Conservation (phyloP, 2,797 vertebrate species). For the Acanthopagrus latus region DNA sequence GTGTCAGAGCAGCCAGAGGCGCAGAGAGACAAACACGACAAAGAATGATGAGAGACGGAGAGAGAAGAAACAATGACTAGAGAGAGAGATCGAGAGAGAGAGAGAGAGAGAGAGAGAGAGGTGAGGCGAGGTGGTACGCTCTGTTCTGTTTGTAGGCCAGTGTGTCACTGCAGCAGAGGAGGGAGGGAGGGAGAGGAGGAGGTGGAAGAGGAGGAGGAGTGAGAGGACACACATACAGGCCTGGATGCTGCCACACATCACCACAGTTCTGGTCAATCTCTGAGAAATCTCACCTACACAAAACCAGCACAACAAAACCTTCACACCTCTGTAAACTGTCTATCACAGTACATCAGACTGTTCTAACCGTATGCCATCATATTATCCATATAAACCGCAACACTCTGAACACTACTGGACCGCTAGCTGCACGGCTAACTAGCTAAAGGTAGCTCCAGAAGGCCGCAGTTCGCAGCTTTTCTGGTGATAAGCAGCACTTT, state of each 20-base stretch:
- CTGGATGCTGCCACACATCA: slow-evolving; percentile 7
- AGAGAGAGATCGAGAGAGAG: background rate
- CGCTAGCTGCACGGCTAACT: no score
- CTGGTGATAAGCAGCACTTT: no score
- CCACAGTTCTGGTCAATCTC: slow-evolving; percentile 14
- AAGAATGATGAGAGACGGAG: background rate
- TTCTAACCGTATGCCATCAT: no score
- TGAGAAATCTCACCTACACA: slow-evolving; percentile 17
- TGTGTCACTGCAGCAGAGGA: slow-evolving; percentile 71
- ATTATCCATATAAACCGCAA: no score
- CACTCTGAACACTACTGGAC: no score
- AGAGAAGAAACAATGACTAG: background rate
- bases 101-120: slow-evolving; percentile 27
- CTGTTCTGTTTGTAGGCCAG: slow-evolving; percentile 78
- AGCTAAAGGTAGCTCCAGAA: no score
- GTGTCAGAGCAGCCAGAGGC: slow-evolving; percentile 11
- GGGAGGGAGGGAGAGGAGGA: slow-evolving; percentile 27
- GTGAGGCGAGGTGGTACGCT: slow-evolving; percentile 46
- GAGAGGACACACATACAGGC: slow-evolving; percentile 6
- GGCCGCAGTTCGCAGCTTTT: no score
- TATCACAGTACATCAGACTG: background rate
- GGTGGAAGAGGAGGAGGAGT: slow-evolving; percentile 1
- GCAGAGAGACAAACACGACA: background rate
- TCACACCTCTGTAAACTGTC: background rate
- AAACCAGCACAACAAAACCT: background rate